A percentile compares a stretch with the other conserved stretches of the same genome.
Evolutionary conservation across 2,797 vertebrate species (phyloP).

Genomic region (Pseudochaenichthys georgianus): DNA sequence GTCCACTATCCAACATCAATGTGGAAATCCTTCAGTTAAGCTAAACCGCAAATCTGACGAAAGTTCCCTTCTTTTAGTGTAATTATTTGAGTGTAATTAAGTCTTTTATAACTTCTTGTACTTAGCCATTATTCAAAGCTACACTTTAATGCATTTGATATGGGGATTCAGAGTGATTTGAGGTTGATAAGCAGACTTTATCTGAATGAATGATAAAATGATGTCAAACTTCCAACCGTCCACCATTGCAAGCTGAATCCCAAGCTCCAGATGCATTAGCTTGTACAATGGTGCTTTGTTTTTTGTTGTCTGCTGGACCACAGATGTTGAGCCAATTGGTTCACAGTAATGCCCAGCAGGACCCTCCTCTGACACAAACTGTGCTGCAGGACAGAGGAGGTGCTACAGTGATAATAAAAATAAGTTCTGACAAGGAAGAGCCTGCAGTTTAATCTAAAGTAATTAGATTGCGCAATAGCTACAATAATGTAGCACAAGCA

Average conservation of each 20-base stretch:
- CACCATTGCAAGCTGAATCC: too few species aligned
- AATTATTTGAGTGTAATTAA: neutral
- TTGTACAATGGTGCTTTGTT: too few species aligned
- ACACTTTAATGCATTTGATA: neutral
- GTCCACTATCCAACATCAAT: neutral
- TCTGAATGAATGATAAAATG: neutral
- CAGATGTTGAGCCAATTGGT: neutral
- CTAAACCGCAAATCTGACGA: neutral
- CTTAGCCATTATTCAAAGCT: neutral
- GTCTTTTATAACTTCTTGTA: neutral
- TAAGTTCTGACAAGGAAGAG: constrained; percentile 38
- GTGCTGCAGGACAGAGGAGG: neutral
- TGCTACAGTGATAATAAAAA: constrained; percentile 48
- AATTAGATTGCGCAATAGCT: constrained; percentile 45
- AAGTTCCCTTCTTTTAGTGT: neutral
- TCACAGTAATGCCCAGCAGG: neutral
- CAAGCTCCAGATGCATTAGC: too few species aligned
- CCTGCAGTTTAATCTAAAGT: constrained; percentile 55
- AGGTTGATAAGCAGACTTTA: neutral
- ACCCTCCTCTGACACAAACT: neutral
- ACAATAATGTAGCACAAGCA: constrained; percentile 2
- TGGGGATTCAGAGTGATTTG: neutral
- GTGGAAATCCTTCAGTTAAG: neutral
- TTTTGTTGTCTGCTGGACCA: neutral
- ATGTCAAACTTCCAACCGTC: neutral